Conservation (phyloP, 2,888 invertebrate species). For the Brassicogethes aeneus region DNA sequence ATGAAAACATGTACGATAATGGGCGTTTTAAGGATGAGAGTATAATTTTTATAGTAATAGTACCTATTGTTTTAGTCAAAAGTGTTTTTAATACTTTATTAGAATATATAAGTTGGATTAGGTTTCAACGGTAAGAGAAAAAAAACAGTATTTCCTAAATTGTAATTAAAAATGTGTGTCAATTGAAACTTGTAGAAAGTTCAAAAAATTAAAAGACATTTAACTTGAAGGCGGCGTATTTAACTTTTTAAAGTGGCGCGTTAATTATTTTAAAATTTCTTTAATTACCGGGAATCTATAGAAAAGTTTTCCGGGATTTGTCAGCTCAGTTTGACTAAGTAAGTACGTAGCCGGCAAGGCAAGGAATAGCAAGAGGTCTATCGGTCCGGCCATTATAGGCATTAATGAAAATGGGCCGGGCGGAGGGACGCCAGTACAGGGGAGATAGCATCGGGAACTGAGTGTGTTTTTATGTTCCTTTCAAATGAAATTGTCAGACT, state of each 20-base stretch:
- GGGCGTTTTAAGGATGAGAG: too few species aligned
- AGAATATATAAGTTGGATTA: too few species aligned
- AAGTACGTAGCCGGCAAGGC: neutral
- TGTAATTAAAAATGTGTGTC: too few species aligned
- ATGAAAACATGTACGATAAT: too few species aligned
- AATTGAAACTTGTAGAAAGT: too few species aligned
- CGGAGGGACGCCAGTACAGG: constrained; percentile 24
- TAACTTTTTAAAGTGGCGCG: neutral
- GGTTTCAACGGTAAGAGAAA: too few species aligned
- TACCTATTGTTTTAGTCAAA: too few species aligned
- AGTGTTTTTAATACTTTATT: too few species aligned
- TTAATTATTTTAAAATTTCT: neutral
- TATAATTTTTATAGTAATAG: too few species aligned
- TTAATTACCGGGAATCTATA: neutral
- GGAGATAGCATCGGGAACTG: constrained; percentile 32
- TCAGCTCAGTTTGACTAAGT: neutral
- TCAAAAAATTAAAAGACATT: too few species aligned
- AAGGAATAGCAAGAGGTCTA: neutral
- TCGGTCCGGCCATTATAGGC: constrained; percentile 26
- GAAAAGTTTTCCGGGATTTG: neutral
- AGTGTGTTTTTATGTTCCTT: constrained; percentile 38
- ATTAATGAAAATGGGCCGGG: constrained; percentile 35
- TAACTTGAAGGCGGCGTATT: neutral
- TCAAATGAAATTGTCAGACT: constrained; percentile 36
- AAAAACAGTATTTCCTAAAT: too few species aligned